A percentile compares a stretch with the other conserved stretches of the same genome.
phyloP scores from a whole-genome alignment of 2,113 vertebrate species.

The Vanacampus margaritifer region DNA sequence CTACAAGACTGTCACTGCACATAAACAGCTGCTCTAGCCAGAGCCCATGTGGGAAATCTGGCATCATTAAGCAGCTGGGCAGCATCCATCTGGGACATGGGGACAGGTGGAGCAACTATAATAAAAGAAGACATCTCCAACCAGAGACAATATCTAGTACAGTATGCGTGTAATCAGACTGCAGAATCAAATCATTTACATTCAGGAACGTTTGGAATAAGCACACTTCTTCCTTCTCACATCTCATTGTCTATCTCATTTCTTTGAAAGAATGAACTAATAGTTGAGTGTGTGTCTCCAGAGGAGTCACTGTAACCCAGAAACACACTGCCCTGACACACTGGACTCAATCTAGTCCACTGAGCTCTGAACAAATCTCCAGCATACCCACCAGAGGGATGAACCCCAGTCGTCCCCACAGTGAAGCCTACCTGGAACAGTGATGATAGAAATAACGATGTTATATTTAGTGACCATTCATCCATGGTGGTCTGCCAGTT shows the following conservation, averaged over 20 bases:
- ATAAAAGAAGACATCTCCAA: conserved; percentile 25
- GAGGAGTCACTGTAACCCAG: conserved; percentile 18
- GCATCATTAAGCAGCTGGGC: conserved; percentile 46
- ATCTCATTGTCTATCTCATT: neutral
- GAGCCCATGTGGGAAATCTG: conserved; percentile 27
- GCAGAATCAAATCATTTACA: neutral
- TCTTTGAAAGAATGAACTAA: conserved; percentile 1
- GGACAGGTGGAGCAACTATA: conserved; percentile 17
- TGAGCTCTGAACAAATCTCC: conserved; percentile 34
- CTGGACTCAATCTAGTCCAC: conserved; percentile 20
- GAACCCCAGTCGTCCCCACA: neutral
- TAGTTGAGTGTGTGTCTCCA: conserved; percentile 18
- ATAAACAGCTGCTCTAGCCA: conserved; percentile 16
- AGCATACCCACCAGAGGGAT: conserved; percentile 3
- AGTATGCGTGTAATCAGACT: neutral
- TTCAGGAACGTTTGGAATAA: neutral
- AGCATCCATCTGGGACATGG: conserved; percentile 43
- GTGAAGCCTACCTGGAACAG: conserved; percentile 18
- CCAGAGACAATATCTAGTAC: conserved; percentile 9
- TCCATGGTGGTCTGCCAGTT: neutral
- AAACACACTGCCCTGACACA: conserved; percentile 12
- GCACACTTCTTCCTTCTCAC: neutral
- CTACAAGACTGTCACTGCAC: conserved; percentile 31
- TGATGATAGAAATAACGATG: conserved; percentile 7
- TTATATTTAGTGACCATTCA: conserved; percentile 3